Percentiles rank a stretch among this genome's conserved stretches.
Conservation (phyloP, 1,140 invertebrate species). For the Zaprionus gabonicus region DNA sequence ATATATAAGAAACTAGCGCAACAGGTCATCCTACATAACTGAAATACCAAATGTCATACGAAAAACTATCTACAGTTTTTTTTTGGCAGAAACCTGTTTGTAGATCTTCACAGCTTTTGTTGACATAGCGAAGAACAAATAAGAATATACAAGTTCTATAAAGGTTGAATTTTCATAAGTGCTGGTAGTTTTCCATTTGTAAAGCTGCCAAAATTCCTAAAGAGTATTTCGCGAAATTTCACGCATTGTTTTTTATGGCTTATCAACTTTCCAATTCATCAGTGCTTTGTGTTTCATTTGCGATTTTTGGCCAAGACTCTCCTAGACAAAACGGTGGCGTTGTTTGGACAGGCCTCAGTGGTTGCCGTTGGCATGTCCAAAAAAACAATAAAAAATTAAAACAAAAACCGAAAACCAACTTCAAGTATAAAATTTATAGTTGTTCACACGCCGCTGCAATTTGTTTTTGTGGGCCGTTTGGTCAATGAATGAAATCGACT, state of each 20-base stretch:
- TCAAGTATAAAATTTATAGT: constrained; percentile 5
- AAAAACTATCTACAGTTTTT: background rate
- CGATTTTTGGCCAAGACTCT: constrained; percentile 42
- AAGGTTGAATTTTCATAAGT: background rate
- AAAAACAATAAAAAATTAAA: constrained; percentile 1
- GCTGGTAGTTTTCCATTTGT: background rate
- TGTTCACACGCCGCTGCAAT: constrained; percentile 61
- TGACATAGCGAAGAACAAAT: background rate
- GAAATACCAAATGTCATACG: background rate
- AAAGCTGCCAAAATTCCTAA: constrained; percentile 1
- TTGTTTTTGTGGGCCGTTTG: constrained; percentile 28
- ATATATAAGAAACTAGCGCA: background rate
- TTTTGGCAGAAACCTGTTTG: background rate
- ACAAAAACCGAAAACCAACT: constrained; percentile 1
- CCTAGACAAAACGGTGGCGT: constrained; percentile 55
- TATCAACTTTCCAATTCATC: constrained; percentile 53
- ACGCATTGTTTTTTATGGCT: background rate
- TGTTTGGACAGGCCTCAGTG: constrained; percentile 64
- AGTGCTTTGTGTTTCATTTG: constrained; percentile 17
- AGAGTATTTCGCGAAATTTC: constrained; percentile 1
- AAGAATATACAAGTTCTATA: background rate
- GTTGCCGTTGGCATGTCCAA: constrained; percentile 20
- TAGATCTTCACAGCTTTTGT: background rate
- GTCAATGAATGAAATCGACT: constrained; percentile 56
- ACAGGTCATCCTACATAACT: background rate